phyloP scores from a whole-genome alignment of 2,888 invertebrate genomes.

The Lordiphosa andalusiaca region DNA sequence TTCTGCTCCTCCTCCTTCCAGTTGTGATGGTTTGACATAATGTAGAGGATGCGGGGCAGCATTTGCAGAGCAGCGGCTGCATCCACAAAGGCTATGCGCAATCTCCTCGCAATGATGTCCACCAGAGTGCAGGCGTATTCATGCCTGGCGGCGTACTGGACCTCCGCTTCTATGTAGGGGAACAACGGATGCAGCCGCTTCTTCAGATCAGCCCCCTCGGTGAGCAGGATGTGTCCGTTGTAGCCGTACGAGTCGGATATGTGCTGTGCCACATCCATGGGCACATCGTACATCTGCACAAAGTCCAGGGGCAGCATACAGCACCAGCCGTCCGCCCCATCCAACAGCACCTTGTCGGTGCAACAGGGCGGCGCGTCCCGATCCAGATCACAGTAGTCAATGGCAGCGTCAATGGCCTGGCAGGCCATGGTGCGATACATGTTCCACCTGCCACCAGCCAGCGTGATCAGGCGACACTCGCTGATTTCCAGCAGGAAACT shows the following conservation, averaged over 20 bases:
- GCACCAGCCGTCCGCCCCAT: conserved; percentile 98
- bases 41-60: conserved; percentile 92
- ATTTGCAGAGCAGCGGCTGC: conserved; percentile 97
- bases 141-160: conserved; percentile 89
- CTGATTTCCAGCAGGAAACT: conserved; percentile 99
- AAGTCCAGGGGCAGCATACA: conserved; percentile 98
- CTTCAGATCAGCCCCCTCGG: conserved; percentile 66
- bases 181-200: conserved; percentile 96
- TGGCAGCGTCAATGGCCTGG: conserved; percentile 95
- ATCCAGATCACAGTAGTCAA: conserved; percentile 84
- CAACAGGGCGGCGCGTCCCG: conserved; percentile 85
- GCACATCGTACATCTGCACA: conserved; percentile 98
- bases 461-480: conserved; percentile 92
- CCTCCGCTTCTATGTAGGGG: conserved; percentile 99
- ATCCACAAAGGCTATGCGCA: conserved; percentile 97
- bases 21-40: conserved; percentile 96
- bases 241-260: conserved; percentile 97
- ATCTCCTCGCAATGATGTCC: conserved; percentile 96
- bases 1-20: conserved; percentile 90
- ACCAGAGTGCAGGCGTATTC: conserved; percentile 98
- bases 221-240: conserved; percentile 94
- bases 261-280: conserved; percentile 98
- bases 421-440: conserved; percentile 98
- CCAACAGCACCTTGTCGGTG: conserved; percentile 93
- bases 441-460: conserved; percentile 99